These are phyloP conservation scores for Dermatemys mawii DNA, from an alignment of 2,113 vertebrate genomes.

Conservation along the genomic window DNA sequence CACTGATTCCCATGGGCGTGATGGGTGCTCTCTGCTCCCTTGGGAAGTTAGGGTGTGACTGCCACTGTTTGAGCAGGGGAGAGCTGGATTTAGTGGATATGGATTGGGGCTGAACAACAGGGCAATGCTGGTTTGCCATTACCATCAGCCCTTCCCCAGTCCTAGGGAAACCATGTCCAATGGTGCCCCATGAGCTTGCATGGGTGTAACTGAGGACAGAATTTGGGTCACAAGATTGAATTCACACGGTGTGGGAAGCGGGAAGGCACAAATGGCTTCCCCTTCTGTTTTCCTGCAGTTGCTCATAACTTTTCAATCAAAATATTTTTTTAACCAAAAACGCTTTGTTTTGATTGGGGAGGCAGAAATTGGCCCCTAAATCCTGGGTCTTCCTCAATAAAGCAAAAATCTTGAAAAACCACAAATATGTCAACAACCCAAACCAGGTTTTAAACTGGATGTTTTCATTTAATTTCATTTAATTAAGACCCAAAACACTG, in stretches of 20 bases:
- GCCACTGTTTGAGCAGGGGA: neutral
- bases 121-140: neutral
- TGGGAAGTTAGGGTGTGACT: neutral
- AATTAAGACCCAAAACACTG: fast-evolving
- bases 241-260: neutral
- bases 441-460: neutral
- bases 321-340: neutral
- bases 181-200: neutral
- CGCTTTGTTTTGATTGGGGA: neutral
- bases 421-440: neutral
- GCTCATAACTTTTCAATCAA: neutral
- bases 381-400: neutral
- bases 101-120: neutral
- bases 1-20: neutral
- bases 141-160: neutral
- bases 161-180: fast-evolving
- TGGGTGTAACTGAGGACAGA: neutral
- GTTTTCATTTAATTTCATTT: neutral
- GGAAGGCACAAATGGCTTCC: neutral
- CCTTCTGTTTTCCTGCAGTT: neutral
- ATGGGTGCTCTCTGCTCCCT: too few species aligned
- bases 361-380: neutral
- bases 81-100: neutral
- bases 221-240: neutral
- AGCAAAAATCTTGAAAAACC: neutral